phyloP scores from a whole-genome alignment of 2,888 invertebrate genomes.

The Heliconius charithonia region DNA sequence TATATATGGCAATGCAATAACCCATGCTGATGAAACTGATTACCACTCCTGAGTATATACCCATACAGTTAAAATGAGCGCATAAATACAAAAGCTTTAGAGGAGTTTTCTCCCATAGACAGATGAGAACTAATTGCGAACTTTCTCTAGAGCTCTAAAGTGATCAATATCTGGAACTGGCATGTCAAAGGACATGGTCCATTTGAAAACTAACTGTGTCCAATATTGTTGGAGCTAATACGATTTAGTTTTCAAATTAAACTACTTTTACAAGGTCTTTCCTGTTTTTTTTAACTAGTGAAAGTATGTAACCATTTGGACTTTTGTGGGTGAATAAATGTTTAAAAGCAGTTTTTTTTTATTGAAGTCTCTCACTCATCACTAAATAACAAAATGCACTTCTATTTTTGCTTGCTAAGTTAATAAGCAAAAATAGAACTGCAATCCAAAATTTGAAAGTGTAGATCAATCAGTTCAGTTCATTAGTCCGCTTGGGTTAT shows the following conservation, averaged over 20 bases:
- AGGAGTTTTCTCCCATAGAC: constrained; percentile 13
- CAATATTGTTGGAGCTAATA: constrained; percentile 8
- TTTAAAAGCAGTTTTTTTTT: background rate
- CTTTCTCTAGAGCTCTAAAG: constrained; percentile 18
- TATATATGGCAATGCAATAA: background rate
- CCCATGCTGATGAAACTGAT: background rate
- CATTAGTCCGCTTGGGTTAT: background rate
- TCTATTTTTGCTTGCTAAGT: no score
- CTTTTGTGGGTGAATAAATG: background rate
- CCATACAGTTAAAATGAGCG: background rate
- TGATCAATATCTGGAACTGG: constrained; percentile 29
- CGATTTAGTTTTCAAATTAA: constrained; percentile 14
- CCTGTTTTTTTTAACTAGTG: background rate
- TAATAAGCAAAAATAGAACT: no score
- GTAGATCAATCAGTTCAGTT: no score
- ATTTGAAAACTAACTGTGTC: constrained; percentile 14
- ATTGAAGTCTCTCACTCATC: no score
- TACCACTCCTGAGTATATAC: background rate
- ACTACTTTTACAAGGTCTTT: constrained; percentile 2
- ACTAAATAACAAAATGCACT: background rate
- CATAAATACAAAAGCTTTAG: constrained; percentile 12
- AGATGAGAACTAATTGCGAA: constrained; percentile 22
- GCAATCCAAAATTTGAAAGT: no score
- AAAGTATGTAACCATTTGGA: background rate
- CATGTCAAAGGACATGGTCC: constrained; percentile 22